phyloP scores from a whole-genome alignment of 2,888 invertebrate species.

The Pollenia angustigena region DNA sequence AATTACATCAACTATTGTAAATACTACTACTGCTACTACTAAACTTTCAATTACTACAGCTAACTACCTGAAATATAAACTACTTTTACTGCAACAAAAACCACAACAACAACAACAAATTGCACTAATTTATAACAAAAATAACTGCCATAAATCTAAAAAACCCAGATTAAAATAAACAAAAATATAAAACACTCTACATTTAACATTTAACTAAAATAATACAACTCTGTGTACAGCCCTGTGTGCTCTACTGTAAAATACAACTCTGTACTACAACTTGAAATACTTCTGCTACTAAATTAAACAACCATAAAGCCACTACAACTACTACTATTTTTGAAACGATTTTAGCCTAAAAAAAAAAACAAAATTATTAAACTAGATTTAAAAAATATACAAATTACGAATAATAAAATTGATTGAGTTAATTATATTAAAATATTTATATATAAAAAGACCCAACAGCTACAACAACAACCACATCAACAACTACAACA shows the following conservation, averaged over 20 bases:
- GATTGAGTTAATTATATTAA: slow-evolving; percentile 40
- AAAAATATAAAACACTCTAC: slow-evolving; percentile 10
- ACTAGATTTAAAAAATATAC: slow-evolving; percentile 13
- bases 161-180: neutral
- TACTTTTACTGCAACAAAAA: slow-evolving; percentile 39
- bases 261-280: slow-evolving; percentile 66
- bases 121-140: slow-evolving; percentile 8
- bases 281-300: slow-evolving; percentile 74
- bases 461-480: slow-evolving; percentile 72
- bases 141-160: slow-evolving; percentile 15
- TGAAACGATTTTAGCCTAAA: slow-evolving; percentile 72
- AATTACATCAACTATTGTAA: slow-evolving; percentile 1
- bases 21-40: slow-evolving; percentile 13
- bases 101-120: slow-evolving; percentile 17
- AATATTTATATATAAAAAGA: slow-evolving; percentile 36
- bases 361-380: slow-evolving; percentile 2
- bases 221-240: slow-evolving; percentile 13
- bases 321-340: slow-evolving; percentile 73
- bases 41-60: slow-evolving; percentile 23
- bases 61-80: slow-evolving; percentile 32
- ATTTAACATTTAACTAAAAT: neutral
- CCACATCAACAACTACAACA: slow-evolving; percentile 72
- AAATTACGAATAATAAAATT: slow-evolving; percentile 47
- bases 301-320: slow-evolving; percentile 28
- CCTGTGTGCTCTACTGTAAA: slow-evolving; percentile 11